phyloP scores from a whole-genome alignment of 2,797 vertebrate species.

The Galago senegalensis region DNA sequence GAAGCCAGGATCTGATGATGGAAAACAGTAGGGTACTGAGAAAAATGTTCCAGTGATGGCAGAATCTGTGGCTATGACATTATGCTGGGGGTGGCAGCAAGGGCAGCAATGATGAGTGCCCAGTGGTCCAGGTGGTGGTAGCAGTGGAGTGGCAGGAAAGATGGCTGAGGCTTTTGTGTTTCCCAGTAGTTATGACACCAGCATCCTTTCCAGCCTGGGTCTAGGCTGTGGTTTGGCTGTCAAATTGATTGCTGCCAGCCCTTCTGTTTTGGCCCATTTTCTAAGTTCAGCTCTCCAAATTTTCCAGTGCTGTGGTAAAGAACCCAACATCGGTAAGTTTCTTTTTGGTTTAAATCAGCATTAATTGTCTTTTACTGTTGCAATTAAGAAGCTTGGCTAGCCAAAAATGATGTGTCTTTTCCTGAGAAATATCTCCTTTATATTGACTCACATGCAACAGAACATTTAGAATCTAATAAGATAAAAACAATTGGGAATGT shows the following conservation, averaged over 20 bases:
- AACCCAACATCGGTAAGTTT: not conserved
- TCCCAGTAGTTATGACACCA: not conserved
- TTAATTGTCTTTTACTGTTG: not conserved
- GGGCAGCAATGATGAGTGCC: not conserved
- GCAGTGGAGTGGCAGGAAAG: not conserved
- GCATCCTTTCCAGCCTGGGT: not conserved
- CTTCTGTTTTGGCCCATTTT: conserved; percentile 7
- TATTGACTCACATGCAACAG: not conserved
- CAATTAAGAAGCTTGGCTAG: not conserved
- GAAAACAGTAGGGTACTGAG: not conserved
- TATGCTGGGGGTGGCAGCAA: accelerated
- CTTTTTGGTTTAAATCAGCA: conserved; percentile 39
- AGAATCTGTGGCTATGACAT: not conserved
- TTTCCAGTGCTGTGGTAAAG: not conserved
- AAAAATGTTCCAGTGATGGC: not conserved
- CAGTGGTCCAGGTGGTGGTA: accelerated
- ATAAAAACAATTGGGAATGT: not conserved
- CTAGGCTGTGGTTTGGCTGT: not conserved
- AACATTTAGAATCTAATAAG: not conserved
- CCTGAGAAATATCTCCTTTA: not conserved
- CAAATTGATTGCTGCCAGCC: not conserved
- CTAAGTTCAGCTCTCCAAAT: not conserved
- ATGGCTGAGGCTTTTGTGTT: not conserved
- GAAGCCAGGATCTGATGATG: not conserved
- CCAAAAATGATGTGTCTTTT: not conserved